Evolutionary conservation across 2,888 invertebrate species (phyloP), one percentile per base, ranked within the genome.

Genomic region (Melinaea menophilus): DNA sequence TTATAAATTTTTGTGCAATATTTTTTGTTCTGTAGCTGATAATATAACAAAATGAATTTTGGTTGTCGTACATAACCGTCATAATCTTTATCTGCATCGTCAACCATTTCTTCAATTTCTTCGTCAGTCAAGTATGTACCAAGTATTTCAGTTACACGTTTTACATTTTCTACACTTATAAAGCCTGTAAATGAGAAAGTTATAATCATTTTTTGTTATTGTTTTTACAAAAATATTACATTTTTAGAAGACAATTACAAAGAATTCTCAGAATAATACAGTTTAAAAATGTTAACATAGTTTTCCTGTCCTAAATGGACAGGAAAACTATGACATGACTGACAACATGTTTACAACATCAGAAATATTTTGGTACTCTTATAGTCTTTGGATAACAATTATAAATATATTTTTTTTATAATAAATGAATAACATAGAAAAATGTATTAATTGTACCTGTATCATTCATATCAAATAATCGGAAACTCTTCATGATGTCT

Each of bases 61-160:
- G 51, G 13, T 37, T 45, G n/a, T 62, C 84, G 76, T 76, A 91
- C 91, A 68, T 75, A 72, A 13, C 86, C 83, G 72, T 90, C 90
- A 46, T 79, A 83, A 67, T 90, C 86, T 68, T 84, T 88, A 68
- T 91, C 91, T 9, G 89, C 90, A 57, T 89, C 89, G 59, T 90
- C 88, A 3, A 91, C 79, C 90, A 91, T 90, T 72, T 91, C 91
- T 46, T 88, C 84, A 45, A 91, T 88, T 76, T 91, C 88, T 74
- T 91, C 88, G 69, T 91, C 91, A 5, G 87, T 83, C 31, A 90
- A 72, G 68, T 78, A 66, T 3, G 76, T 75, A 0, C 81, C 87
- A 2, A 91, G 76, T 11, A 87, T 79, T 51, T 82, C 69, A 0
- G 85, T 79, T 0, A 90, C 89, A 11, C 72, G 66, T 69, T 88